Conservation (phyloP, 2,113 vertebrate species). For the Xiphophorus hellerii region DNA sequence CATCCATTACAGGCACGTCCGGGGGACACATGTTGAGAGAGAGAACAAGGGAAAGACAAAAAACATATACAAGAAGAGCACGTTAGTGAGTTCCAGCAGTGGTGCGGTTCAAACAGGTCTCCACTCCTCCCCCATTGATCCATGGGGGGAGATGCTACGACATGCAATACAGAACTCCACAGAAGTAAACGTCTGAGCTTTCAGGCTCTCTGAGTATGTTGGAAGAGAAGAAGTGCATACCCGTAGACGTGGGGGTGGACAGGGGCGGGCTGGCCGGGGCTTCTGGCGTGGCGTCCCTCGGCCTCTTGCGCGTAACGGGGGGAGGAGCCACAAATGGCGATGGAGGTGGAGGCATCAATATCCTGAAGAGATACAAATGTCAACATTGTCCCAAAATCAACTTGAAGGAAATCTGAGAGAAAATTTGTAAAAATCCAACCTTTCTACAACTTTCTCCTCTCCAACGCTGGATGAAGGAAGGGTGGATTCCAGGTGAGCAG, state of each 20-base stretch:
- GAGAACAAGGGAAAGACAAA: conserved; percentile 79
- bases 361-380: conserved; percentile 48
- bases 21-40: conserved; percentile 79
- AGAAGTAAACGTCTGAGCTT: conserved; percentile 28
- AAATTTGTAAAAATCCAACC: conserved; percentile 52
- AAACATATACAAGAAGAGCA: conserved; percentile 78
- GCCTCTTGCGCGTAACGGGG: conserved; percentile 69
- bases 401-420: neutral
- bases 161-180: conserved; percentile 50
- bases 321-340: conserved; percentile 43
- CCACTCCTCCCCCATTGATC: conserved; percentile 70
- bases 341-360: conserved; percentile 82
- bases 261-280: conserved; percentile 20
- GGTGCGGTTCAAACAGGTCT: conserved; percentile 68
- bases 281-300: conserved; percentile 37
- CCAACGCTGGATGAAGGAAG: conserved; percentile 35
- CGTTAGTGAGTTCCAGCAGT: conserved; percentile 68
- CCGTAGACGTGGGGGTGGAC: conserved; percentile 26
- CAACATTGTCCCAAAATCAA: neutral
- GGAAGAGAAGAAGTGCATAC: conserved; percentile 55
- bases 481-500: conserved; percentile 33
- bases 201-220: conserved; percentile 13
- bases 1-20: conserved; percentile 75
- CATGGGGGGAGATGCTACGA: conserved; percentile 64
- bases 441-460: conserved; percentile 62